phyloP scores from a whole-genome alignment of 2,797 vertebrate genomes.

The Urophycis tenuis region DNA sequence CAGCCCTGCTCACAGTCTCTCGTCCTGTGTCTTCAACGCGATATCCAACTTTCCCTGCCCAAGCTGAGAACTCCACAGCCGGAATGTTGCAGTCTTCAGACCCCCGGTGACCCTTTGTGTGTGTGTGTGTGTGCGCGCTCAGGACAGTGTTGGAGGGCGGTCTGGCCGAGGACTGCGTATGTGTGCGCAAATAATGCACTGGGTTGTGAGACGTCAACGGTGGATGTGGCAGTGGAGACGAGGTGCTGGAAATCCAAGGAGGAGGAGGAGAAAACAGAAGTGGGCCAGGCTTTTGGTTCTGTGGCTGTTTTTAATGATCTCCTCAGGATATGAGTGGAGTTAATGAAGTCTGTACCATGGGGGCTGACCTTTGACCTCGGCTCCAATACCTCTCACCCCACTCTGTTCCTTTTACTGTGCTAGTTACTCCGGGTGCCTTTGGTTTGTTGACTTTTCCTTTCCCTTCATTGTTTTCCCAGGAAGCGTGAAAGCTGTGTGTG shows the following conservation, averaged over 20 bases:
- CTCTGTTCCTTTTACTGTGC: conserved; percentile 60
- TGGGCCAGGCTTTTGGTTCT: conserved; percentile 35
- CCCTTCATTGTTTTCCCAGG: conserved; percentile 72
- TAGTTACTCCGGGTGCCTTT: conserved; percentile 56
- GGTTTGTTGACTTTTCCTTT: conserved; percentile 70
- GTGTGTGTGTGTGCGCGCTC: background rate
- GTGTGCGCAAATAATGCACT: background rate
- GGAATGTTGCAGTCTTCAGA: no score
- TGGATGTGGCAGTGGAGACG: conserved; percentile 37
- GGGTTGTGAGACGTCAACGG: conserved; percentile 5
- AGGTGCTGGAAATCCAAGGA: conserved; percentile 23
- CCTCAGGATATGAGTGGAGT: conserved; percentile 62
- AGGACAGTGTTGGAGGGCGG: background rate
- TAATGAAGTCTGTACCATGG: conserved; percentile 60
- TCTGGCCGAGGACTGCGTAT: background rate
- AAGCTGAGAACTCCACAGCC: background rate
- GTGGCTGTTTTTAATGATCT: conserved; percentile 58
- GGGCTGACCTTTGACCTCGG: conserved; percentile 59
- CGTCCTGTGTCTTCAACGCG: background rate
- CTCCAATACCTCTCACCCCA: conserved; percentile 49
- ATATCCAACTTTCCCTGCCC: background rate
- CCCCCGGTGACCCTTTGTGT: background rate
- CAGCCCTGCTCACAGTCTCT: background rate
- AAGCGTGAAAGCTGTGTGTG: conserved; percentile 65
- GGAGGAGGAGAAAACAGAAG: conserved; percentile 17